Evolutionary conservation across 2,888 invertebrate genomes (phyloP).

Genomic region (Papilio protenor): DNA sequence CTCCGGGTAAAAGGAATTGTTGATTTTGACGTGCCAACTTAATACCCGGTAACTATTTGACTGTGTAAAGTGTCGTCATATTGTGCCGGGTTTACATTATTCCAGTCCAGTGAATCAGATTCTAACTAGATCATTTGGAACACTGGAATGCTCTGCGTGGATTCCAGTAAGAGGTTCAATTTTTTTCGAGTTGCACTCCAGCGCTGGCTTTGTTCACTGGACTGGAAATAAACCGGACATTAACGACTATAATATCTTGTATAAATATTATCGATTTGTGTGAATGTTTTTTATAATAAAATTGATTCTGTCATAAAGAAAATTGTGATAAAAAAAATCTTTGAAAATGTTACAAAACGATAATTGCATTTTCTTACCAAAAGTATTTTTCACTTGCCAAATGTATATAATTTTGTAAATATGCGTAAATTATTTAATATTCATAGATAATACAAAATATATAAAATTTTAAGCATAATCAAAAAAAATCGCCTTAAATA

Average conservation of each 20-base stretch:
- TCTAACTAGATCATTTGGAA: too few relatives aligned
- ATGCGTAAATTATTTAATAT: conserved; percentile 30
- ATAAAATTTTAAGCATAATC: background rate
- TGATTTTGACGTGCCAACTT: background rate
- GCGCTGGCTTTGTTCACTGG: too few relatives aligned
- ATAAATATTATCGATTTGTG: background rate
- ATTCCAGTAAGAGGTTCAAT: too few relatives aligned
- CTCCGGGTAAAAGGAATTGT: background rate
- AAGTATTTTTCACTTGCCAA: background rate
- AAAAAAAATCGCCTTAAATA: background rate
- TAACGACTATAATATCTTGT: background rate
- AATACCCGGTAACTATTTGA: background rate
- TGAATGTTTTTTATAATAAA: background rate
- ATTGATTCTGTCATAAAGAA: background rate
- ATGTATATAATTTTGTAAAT: conserved; percentile 37
- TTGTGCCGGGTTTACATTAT: too few relatives aligned
- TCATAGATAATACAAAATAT: background rate
- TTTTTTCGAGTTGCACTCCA: too few relatives aligned
- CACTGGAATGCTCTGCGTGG: too few relatives aligned
- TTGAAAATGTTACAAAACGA: background rate
- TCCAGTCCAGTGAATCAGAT: too few relatives aligned
- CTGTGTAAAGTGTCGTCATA: background rate
- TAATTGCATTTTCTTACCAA: conserved; percentile 22
- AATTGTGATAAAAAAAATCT: conserved; percentile 6
- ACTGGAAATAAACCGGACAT: too few relatives aligned